Evolutionary conservation across 1,140 invertebrate genomes (phyloP), one percentile per base, ranked within the genome.

Genomic region (Palaemon carinicauda): DNA sequence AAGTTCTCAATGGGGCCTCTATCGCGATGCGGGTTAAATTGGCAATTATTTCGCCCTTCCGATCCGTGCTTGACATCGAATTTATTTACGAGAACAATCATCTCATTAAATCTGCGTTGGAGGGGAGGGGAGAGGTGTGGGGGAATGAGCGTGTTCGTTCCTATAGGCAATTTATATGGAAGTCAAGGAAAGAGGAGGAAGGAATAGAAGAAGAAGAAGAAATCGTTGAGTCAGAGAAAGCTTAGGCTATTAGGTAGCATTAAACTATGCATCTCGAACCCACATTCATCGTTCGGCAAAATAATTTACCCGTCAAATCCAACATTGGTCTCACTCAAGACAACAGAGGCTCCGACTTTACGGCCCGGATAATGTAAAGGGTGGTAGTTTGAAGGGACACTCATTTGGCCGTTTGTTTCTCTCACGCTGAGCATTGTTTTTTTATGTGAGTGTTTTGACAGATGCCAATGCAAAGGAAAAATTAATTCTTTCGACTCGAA

Each of bases 41-140:
- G 71, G 29, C 71, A 33, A 24, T 31, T 14, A 73, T 73, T 21
- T 33, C 71, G 24, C 51, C 33, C 7, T 50, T 41, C 41, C 41
- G 51, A 75, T 75, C 51, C 51, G 51, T 75, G 73, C 33, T 12
- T n/a, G 12, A 31, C 73, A 14, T 19, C 29, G 71, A 75, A 14
- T 75, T 75, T 75, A 75, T 75, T 75, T 75, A 75, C 29, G 73
- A 75, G 73, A 51, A 75, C 73, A 75, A 75, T 75, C 33, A 19
- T 75, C 73, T 75, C 33, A 50, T 75, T 75, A 75, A 50, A 33
- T 21, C 19, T 14, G 71, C 29, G n/a, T 17, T 2, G 69, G 17
- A 17, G 27, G 69, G 69, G 15, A 24, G 69, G 69, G 27, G 21
- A 31, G 24, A 31, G n/a, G n/a, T n/a, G 69, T 17, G 69, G 69